Evolutionary conservation across 2,797 vertebrate genomes (phyloP).

Genomic region (Chromis chromis): DNA sequence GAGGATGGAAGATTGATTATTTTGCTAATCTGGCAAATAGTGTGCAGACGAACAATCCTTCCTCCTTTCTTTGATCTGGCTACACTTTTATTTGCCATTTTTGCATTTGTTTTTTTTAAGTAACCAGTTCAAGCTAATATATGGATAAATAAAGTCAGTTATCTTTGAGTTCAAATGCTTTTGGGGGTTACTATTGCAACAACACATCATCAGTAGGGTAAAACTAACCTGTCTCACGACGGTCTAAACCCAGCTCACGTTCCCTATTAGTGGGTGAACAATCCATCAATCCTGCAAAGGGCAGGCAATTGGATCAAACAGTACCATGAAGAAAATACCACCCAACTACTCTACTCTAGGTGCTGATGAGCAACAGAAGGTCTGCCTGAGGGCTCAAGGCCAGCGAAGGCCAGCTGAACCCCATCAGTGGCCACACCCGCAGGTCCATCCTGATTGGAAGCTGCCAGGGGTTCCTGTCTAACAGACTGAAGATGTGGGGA

Average conservation of each 20-base stretch:
- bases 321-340: no score
- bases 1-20: slow-evolving; percentile 3
- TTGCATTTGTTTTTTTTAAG: not conserved
- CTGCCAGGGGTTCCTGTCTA: slow-evolving; percentile 4
- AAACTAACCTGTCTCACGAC: no score
- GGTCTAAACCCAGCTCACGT: no score
- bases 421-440: not conserved
- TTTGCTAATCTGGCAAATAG: not conserved
- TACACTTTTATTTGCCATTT: slow-evolving; percentile 6
- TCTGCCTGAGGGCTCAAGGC: not conserved
- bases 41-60: slow-evolving; percentile 1
- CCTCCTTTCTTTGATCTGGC: not conserved
- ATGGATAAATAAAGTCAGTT: not conserved
- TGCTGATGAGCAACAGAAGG: no score
- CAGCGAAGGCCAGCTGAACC: not conserved
- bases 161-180: not conserved
- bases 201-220: no score
- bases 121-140: not conserved
- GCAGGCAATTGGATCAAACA: not conserved
- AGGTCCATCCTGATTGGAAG: not conserved
- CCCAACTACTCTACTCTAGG: not conserved
- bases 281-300: slow-evolving; percentile 15
- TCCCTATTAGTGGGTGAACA: no score
- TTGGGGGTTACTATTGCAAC: not conserved
- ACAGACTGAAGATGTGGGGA: not conserved